Conservation (phyloP, 2,888 invertebrate genomes). For the Scotopteryx bipunctaria region DNA sequence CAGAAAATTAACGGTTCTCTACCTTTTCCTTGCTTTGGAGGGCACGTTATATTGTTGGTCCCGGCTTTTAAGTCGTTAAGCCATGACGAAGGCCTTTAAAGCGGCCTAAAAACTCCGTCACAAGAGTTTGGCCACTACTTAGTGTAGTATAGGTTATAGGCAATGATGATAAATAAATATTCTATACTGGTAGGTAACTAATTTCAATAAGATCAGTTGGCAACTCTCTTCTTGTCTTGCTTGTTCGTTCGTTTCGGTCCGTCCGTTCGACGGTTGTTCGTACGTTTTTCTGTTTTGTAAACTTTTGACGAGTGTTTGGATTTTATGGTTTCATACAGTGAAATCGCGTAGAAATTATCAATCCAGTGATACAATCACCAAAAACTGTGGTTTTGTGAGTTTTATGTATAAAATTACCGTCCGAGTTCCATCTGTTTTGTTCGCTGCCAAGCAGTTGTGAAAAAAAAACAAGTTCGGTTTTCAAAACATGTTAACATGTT, state of each 20-base stretch:
- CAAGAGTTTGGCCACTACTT: too few relatives aligned
- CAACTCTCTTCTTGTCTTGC: too few relatives aligned
- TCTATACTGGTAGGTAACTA: too few relatives aligned
- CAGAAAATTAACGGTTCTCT: too few relatives aligned
- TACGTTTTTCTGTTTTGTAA: constrained; percentile 12
- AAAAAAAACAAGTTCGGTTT: constrained; percentile 10
- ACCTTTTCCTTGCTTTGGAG: too few relatives aligned
- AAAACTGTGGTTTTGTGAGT: not conserved
- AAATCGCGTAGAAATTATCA: constrained; percentile 11
- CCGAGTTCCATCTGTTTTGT: constrained; percentile 16
- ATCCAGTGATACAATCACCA: constrained; percentile 1
- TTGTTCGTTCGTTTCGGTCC: not conserved
- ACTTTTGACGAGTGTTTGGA: constrained; percentile 1
- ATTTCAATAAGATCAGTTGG: not conserved
- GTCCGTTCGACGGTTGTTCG: not conserved
- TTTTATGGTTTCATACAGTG: constrained; percentile 14
- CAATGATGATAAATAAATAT: too few relatives aligned
- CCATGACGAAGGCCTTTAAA: too few relatives aligned
- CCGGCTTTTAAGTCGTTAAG: too few relatives aligned
- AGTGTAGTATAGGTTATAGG: too few relatives aligned
- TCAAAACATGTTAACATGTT: constrained; percentile 28
- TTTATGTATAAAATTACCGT: constrained; percentile 5
- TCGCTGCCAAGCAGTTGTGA: not conserved
- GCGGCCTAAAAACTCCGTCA: too few relatives aligned
- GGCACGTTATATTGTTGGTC: too few relatives aligned